Evolutionary conservation across 2,113 vertebrate genomes (phyloP).

Genomic region (Perognathus longimembris): DNA sequence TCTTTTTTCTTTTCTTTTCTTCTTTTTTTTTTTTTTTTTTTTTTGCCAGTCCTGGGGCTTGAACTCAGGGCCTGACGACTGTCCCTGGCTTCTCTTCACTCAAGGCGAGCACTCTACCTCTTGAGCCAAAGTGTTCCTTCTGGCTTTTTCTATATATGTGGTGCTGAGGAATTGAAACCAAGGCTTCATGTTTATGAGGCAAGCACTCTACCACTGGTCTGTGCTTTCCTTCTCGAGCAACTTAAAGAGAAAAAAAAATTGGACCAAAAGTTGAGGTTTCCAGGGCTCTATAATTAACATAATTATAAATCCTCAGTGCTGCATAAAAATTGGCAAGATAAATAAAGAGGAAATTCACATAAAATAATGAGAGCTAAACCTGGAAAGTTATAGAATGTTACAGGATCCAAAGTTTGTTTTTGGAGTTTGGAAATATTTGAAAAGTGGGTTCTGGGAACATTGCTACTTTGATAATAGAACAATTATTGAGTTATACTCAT

Average conservation of each 20-base stretch:
- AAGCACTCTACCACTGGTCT: too few relatives aligned
- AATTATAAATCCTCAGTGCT: neutral
- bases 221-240: slow-evolving; percentile 30
- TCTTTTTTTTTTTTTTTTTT: too few relatives aligned
- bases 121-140: too few relatives aligned
- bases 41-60: too few relatives aligned
- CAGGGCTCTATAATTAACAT: neutral
- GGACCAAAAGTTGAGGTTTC: neutral
- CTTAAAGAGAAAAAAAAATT: neutral
- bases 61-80: too few relatives aligned
- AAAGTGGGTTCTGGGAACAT: neutral
- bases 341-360: neutral
- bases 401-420: neutral
- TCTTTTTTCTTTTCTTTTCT: too few relatives aligned
- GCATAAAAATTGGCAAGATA: neutral
- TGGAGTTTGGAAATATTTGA: neutral
- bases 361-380: neutral
- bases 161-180: too few relatives aligned
- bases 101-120: too few relatives aligned
- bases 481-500: neutral
- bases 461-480: neutral
- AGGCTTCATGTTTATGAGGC: too few relatives aligned
- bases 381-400: neutral
- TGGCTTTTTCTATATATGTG: too few relatives aligned
- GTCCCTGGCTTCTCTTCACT: too few relatives aligned